These are phyloP conservation scores for Lepus americanus DNA, from an alignment of 2,113 vertebrate species.

Conservation along the genomic window DNA sequence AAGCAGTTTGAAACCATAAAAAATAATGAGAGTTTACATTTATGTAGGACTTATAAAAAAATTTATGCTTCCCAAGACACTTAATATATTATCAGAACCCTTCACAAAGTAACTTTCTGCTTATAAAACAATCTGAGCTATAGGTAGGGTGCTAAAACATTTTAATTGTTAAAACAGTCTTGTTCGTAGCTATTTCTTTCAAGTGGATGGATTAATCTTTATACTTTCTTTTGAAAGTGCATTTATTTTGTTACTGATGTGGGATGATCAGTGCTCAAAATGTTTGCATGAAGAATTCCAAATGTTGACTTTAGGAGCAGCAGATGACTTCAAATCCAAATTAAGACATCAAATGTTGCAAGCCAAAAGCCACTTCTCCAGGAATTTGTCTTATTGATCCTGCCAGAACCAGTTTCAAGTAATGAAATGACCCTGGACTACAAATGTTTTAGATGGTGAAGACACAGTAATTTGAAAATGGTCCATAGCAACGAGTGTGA, in stretches of 20 bases:
- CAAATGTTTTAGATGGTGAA: neutral
- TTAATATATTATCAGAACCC: neutral
- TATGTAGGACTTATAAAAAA: neutral
- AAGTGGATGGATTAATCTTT: neutral
- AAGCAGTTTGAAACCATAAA: neutral
- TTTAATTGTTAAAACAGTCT: neutral
- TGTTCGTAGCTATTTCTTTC: neutral
- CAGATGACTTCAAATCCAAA: neutral
- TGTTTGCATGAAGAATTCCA: neutral
- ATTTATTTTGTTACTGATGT: conserved; percentile 25
- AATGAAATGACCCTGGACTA: neutral
- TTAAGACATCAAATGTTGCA: neutral
- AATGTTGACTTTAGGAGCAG: neutral
- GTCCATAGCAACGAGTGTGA: neutral
- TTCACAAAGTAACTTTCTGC: neutral
- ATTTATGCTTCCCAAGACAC: neutral
- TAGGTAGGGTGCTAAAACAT: neutral
- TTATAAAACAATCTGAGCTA: neutral
- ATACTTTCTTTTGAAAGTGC: conserved; percentile 9
- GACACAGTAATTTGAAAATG: neutral
- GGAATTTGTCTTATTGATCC: neutral
- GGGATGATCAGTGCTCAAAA: conserved; percentile 48
- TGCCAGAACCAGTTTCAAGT: neutral
- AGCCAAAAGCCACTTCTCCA: neutral
- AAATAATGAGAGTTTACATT: neutral